Evolutionary conservation across 1,140 invertebrate genomes (phyloP).

Genomic region (Globodera rostochiensis): DNA sequence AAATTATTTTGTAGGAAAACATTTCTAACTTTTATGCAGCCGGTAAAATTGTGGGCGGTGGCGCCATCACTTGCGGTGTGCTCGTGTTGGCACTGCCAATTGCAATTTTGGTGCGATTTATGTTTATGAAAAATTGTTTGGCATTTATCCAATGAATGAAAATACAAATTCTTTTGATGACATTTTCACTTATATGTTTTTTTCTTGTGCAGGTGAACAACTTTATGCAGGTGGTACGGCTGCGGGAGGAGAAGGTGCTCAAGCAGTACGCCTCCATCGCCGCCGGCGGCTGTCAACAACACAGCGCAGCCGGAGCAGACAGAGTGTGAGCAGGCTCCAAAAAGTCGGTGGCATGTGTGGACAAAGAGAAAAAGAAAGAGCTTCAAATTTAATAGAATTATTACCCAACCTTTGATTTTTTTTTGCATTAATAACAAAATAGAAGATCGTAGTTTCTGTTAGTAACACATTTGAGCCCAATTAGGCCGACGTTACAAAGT

Average conservation of each 20-base stretch:
- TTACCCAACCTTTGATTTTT: too few species aligned
- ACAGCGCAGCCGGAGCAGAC: neutral
- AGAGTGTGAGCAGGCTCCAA: neutral
- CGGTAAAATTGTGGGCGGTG: slow-evolving; percentile 63
- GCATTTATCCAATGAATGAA: neutral
- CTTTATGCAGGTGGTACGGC: slow-evolving; percentile 64
- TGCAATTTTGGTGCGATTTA: slow-evolving; percentile 54
- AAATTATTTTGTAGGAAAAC: slow-evolving; percentile 6
- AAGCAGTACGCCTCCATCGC: slow-evolving; percentile 46
- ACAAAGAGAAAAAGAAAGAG: neutral
- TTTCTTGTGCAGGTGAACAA: slow-evolving; percentile 58
- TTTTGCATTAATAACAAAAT: too few species aligned
- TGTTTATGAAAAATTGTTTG: neutral
- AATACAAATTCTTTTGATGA: neutral
- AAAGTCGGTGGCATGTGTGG: neutral
- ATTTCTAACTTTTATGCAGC: slow-evolving; percentile 32
- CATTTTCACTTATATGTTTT: neutral
- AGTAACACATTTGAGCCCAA: too few species aligned
- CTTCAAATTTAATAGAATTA: neutral
- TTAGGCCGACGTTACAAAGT: too few species aligned
- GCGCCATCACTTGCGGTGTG: slow-evolving; percentile 60
- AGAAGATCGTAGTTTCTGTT: too few species aligned
- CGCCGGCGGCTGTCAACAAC: neutral
- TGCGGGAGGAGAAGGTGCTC: slow-evolving; percentile 63
- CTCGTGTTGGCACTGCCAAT: slow-evolving; percentile 62